Conservation (phyloP, 2,888 invertebrate genomes). For the Litoditis marina region DNA sequence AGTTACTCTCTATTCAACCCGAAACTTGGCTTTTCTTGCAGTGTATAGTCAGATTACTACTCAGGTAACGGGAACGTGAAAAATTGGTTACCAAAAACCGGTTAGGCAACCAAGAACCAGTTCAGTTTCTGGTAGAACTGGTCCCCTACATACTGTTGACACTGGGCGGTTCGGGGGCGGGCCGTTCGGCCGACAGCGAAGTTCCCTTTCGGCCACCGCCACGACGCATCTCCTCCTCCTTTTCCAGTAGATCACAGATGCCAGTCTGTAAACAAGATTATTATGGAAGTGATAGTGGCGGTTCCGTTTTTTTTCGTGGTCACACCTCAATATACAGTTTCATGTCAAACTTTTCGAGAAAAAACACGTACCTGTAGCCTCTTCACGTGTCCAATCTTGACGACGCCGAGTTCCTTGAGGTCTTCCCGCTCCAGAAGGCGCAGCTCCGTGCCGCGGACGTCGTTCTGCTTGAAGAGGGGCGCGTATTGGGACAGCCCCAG, state of each 20-base stretch:
- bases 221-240: slow-evolving; percentile 13
- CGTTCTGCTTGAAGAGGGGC: slow-evolving; percentile 75
- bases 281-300: neutral
- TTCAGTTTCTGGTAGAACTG: too few relatives aligned
- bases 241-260: slow-evolving; percentile 15
- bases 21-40: too few relatives aligned
- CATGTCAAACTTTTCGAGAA: too few relatives aligned
- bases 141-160: slow-evolving; percentile 16
- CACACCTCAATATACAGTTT: too few relatives aligned
- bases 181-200: slow-evolving; percentile 14
- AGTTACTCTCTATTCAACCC: too few relatives aligned
- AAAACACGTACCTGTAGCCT: slow-evolving; percentile 71
- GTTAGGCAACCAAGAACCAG: too few relatives aligned
- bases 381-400: slow-evolving; percentile 92
- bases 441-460: slow-evolving; percentile 37
- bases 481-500: slow-evolving; percentile 84
- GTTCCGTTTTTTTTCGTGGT: neutral
- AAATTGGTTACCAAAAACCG: too few relatives aligned
- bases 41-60: too few relatives aligned
- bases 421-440: slow-evolving; percentile 73
- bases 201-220: slow-evolving; percentile 14
- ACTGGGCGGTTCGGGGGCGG: slow-evolving; percentile 14
- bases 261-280: slow-evolving; percentile 17
- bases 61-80: too few relatives aligned
- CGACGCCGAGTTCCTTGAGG: slow-evolving; percentile 79